Evolutionary conservation across 1,140 invertebrate species (phyloP).

Genomic region (Micrasema longulum): DNA sequence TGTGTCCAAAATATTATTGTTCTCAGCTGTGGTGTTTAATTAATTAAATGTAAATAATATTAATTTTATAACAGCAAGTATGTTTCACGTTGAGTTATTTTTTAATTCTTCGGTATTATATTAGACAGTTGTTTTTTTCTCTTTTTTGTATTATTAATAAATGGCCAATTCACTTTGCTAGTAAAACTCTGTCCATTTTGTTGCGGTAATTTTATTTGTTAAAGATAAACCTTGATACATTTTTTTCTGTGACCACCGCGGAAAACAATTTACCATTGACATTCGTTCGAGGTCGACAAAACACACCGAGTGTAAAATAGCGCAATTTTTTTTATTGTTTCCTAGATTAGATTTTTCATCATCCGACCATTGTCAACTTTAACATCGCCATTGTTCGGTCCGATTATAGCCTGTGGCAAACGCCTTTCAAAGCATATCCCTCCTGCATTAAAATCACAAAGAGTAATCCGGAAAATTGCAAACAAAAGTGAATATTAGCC

Average conservation of each 20-base stretch:
- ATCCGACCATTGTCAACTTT: slow-evolving; percentile 19
- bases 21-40: no score
- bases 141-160: no score
- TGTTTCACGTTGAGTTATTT: no score
- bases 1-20: no score
- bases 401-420: slow-evolving; percentile 7
- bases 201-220: no score
- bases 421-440: slow-evolving; percentile 2
- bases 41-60: no score
- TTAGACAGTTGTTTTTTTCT: no score
- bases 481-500: slow-evolving; percentile 20
- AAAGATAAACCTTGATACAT: slow-evolving; percentile 10
- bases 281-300: slow-evolving; percentile 12
- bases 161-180: no score
- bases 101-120: no score
- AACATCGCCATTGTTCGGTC: slow-evolving; percentile 17
- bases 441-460: slow-evolving; percentile 15
- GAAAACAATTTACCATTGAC: slow-evolving; percentile 18
- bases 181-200: no score
- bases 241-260: slow-evolving; percentile 1
- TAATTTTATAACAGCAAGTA: no score
- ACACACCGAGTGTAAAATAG: slow-evolving; percentile 1
- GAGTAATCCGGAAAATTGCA: neutral
- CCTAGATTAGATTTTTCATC: neutral
- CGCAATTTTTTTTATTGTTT: slow-evolving; percentile 4